These are phyloP conservation scores for Cyprinodon tularosa DNA, from an alignment of 2,113 vertebrate genomes.

Conservation along the genomic window DNA sequence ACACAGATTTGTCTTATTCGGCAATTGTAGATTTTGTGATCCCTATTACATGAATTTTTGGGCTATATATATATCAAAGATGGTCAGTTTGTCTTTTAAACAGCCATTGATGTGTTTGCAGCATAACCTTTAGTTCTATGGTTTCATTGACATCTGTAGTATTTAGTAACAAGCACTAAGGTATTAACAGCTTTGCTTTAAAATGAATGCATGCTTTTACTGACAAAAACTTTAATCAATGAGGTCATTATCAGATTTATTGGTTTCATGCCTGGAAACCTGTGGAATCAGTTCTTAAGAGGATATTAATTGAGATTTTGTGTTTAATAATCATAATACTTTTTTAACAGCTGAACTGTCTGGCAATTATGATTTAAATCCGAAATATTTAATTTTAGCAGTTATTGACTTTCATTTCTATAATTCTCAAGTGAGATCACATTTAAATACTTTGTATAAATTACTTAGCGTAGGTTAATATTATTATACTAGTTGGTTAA, in stretches of 20 bases:
- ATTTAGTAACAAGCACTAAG: conserved; percentile 40
- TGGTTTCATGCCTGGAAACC: background rate
- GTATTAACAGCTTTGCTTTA: conserved; percentile 64
- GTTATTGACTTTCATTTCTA: background rate
- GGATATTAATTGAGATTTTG: background rate
- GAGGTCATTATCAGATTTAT: background rate
- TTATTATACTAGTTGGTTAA: no score
- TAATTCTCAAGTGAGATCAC: no score
- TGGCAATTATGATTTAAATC: background rate
- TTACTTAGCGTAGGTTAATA: no score
- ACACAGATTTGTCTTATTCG: conserved; percentile 7
- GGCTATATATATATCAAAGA: conserved; percentile 11
- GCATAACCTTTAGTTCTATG: conserved; percentile 20
- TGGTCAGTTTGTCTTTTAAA: background rate
- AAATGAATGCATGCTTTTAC: conserved; percentile 50
- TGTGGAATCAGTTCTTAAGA: background rate
- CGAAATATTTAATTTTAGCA: background rate
- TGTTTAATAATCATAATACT: background rate
- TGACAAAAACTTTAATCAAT: conserved; percentile 1
- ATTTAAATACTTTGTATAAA: no score
- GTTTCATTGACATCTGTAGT: conserved; percentile 26
- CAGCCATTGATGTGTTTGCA: conserved; percentile 10
- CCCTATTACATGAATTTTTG: conserved; percentile 13
- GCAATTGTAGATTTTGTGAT: conserved; percentile 37
- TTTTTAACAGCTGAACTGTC: background rate